Conservation (phyloP, 2,797 vertebrate genomes). For the Premnoplex brunnescens region DNA sequence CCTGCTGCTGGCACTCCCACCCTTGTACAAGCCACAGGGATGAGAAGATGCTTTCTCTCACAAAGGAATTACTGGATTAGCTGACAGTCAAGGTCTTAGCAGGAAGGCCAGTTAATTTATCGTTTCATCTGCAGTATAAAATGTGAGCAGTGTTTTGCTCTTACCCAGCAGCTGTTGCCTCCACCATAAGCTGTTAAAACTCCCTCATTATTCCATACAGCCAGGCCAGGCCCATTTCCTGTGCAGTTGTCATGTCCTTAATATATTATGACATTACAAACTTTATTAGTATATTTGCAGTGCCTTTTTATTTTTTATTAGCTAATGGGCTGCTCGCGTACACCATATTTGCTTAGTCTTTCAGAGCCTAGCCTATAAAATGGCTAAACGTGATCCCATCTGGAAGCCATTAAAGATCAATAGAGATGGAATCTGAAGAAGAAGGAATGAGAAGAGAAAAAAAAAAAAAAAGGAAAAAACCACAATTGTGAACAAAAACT, state of each 20-base stretch:
- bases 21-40: background rate
- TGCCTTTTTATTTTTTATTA: conserved; percentile 68
- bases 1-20: background rate
- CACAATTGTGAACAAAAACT: conserved; percentile 53
- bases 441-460: background rate
- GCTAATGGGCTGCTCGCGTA: conserved; percentile 53
- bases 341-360: conserved; percentile 56
- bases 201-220: conserved; percentile 36
- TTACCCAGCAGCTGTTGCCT: conserved; percentile 24
- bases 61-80: conserved; percentile 29
- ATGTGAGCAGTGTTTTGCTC: background rate
- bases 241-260: conserved; percentile 64
- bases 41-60: background rate
- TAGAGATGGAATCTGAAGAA: conserved; percentile 70
- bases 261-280: conserved; percentile 68
- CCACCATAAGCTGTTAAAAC: conserved; percentile 62
- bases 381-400: conserved; percentile 66
- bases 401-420: conserved; percentile 79
- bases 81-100: background rate
- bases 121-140: conserved; percentile 7
- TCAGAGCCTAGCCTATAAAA: conserved; percentile 63
- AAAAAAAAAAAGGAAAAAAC: background rate
- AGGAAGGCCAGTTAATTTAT: background rate
- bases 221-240: conserved; percentile 38
- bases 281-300: conserved; percentile 71